Evolutionary conservation across 2,797 vertebrate genomes (phyloP), one percentile per base, ranked within the genome.

Genomic region (Gallirallus australis): DNA sequence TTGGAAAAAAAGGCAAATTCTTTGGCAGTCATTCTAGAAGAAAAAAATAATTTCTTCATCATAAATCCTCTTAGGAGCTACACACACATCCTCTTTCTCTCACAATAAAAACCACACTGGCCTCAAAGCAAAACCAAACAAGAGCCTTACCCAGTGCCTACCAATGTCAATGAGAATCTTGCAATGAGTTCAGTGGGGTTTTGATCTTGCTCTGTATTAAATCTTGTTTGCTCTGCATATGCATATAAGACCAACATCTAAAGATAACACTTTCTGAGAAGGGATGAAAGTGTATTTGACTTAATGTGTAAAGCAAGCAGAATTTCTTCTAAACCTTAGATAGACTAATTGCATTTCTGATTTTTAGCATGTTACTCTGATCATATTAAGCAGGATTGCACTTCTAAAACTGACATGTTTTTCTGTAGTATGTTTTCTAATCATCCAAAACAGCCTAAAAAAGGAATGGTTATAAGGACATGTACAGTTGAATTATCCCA

Each of bases 211-310:
- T 39, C 30, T 60, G 0, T 33, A 42, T 78, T 64, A 68, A 86
- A 75, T 47, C 30, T 63, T 73, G 23, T 12, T 73, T 71, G 27
- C n/a, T 91, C 48, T 70, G 59, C 17, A 6, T 61, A 48, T 39
- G 57, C 79, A 6, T 25, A 31, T 27, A 64, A 79, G n/a, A 63
- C 61, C 56, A 81, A 56, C 54, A 60, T 72, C 59, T 85, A 56
- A 95, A 72, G 63, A 79, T 24, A 56, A 78, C 5, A 35, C 40
- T 79, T 85, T 86, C 48, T 84, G 68, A 78, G 45, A 82, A 79
- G 2, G 39, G 37, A 79, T 91, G 59, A 90, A 85, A 90, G 68
- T 8, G 21, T 80, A 52, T 73, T 81, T 89, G 39, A 78, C 57
- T 61, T 84, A 87, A 78, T 19, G 10, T 37, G 30, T 60, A 71